Base-by-base conservation (phyloP, 1,140 invertebrate species). In the Drosophila lacteicornis region DNA sequence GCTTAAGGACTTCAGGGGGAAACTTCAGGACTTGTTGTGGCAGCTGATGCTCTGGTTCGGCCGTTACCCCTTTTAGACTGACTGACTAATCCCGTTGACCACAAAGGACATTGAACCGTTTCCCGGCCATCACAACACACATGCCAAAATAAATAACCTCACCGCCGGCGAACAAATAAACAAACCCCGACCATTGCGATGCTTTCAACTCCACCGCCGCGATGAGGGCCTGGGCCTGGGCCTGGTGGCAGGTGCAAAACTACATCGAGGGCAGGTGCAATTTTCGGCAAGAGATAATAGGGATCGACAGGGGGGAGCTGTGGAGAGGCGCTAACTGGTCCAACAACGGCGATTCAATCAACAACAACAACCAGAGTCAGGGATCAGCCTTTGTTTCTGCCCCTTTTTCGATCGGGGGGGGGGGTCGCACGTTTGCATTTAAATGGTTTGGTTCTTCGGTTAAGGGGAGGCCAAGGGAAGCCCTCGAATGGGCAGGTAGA, bases 211-310 rank as follows among this genome's bases (percentile, higher is more conserved):
- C 68, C 55, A 47, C 78, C 78, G 82, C 12, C 12, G n/a, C 36
- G 46, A 38, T 30, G 59, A 45, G 47, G 36, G 7, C 30, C 30
- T 36, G 46, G 76, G 55, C 59, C n/a, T n/a, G n/a, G n/a, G n/a
- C n/a, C 80, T 88, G 84, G 84, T 88, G 62, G 66, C 83, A 87
- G 84, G 84, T 87, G 84, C 85, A 87, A 88, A 63, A 67, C 60
- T 65, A 63, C 73, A 65, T 22, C 43, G 36, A 49, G 43, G 47
- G 65, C 83, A 87, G 83, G 77, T 87, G 83, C 84, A 87, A 80
- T 88, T 74, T 73, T 60, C 49, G 77, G 77, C 59, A 43, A 38
- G 38, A 69, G 49, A 43, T 47, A 46, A 36, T 9, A 58, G 53
- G 33, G 55, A 22, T 22, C 27, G 27, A 9, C 33, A 17, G 27